Evolutionary conservation across 2,888 invertebrate genomes (phyloP), one percentile per base, ranked within the genome.

Genomic region (Dicycla oo): DNA sequence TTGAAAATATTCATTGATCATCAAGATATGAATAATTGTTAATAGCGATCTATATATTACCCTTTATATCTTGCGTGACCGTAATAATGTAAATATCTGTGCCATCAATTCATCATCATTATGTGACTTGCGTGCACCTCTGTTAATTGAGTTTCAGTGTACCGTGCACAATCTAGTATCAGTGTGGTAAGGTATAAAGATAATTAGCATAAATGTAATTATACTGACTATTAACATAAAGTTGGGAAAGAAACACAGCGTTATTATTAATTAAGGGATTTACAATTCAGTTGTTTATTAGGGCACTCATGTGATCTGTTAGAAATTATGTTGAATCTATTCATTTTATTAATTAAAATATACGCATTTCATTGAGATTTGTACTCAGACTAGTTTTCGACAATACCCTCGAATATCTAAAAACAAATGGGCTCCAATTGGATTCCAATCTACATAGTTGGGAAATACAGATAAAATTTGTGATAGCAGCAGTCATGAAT

Each of bases 101-200:
- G 18, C 34, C 26, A 62, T 18, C 20, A n/a, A 53, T 49, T 34
- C 20, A 53, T 45, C 49, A 57, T 3, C 0, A 45, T 26, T 20
- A 38, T n/a, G 0, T 15, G 51, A 34, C 20, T 63, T 54, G 69
- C 76, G 56, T 69, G 80, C 53, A 64, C 53, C 6, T 23, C 23
- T 47, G 40, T 57, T 83, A 80, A 82, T 82, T 74, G 81, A 80
- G 70, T 72, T 81, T 80, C 73, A 49, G 1, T 82, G 84, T 83
- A 69, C 40, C 67, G 26, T 53, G 15, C 47, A 43, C n/a, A 77
- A 77, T 69, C 30, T 5, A 2, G 13, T 56, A 73, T 80, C 23
- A 66, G 34, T 54, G 56, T 23, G 38, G n/a, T 38, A 2, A 15
- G 13, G 13, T 43, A 18, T 26, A 13, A 56, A 43, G 51, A 54